These are phyloP conservation scores for Tupaia tana DNA, from an alignment of 2,113 vertebrate species.

Conservation along the genomic window DNA sequence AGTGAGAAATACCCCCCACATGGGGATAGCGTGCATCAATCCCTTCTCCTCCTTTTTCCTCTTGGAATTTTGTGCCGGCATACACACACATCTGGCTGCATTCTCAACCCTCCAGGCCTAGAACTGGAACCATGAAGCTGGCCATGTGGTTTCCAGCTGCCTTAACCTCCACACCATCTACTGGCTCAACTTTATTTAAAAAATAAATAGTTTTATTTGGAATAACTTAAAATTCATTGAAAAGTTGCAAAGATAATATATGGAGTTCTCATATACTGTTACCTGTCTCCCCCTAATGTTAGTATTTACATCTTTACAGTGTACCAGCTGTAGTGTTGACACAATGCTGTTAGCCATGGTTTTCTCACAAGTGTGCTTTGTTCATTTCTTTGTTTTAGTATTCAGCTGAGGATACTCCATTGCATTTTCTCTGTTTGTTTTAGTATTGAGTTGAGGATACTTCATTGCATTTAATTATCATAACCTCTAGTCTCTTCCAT, in stretches of 20 bases:
- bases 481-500: neutral
- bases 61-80: too few species aligned
- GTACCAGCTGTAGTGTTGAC: neutral
- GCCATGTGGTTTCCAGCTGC: too few species aligned
- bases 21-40: too few species aligned
- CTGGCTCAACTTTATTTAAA: neutral
- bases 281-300: neutral
- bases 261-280: neutral
- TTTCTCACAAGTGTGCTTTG: neutral
- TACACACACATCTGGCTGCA: too few species aligned
- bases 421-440: neutral
- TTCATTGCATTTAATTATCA: neutral
- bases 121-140: too few species aligned
- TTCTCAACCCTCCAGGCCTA: too few species aligned
- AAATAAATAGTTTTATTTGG: neutral
- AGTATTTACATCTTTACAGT: neutral
- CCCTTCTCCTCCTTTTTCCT: too few species aligned
- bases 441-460: neutral
- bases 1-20: too few species aligned
- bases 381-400: neutral
- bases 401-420: neutral
- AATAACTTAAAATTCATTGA: constrained; percentile 21
- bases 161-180: too few species aligned
- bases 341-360: neutral
- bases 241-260: neutral